Percentiles rank a stretch among this genome's conserved stretches.
Evolutionary conservation across 2,113 vertebrate species (phyloP).

Genomic region (Ibidorhyncha struthersii): DNA sequence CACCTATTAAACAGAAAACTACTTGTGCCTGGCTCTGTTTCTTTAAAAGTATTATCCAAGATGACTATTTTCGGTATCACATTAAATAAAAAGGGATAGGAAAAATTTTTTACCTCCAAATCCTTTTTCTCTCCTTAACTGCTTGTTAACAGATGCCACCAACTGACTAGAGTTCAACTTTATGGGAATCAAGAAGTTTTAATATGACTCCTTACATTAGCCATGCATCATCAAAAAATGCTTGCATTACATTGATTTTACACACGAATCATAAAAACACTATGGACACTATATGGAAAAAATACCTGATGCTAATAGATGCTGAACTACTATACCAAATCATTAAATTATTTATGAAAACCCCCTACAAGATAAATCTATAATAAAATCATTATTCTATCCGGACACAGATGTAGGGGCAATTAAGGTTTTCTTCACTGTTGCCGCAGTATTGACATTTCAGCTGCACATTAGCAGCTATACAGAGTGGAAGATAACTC

Average conservation of each 20-base stretch:
- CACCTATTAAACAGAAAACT: background rate
- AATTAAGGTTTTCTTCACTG: background rate
- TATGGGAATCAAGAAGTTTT: background rate
- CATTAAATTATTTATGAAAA: background rate
- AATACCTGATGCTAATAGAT: background rate
- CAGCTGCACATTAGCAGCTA: background rate
- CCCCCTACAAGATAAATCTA: background rate
- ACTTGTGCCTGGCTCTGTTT: background rate
- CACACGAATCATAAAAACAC: background rate
- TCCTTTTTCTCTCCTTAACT: background rate
- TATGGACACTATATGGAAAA: background rate
- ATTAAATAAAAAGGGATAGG: background rate
- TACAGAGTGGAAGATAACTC: background rate
- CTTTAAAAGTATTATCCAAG: background rate
- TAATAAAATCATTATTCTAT: background rate
- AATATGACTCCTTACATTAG: background rate
- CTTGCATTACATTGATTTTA: background rate
- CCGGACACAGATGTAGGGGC: background rate
- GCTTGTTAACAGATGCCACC: background rate
- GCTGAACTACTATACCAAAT: background rate
- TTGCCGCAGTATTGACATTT: background rate
- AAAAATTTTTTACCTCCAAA: background rate
- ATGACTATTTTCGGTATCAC: background rate
- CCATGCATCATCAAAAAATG: background rate
- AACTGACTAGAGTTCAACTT: background rate